These are phyloP conservation scores for Chrysolina americana DNA, from an alignment of 2,888 invertebrate species.

Conservation along the genomic window DNA sequence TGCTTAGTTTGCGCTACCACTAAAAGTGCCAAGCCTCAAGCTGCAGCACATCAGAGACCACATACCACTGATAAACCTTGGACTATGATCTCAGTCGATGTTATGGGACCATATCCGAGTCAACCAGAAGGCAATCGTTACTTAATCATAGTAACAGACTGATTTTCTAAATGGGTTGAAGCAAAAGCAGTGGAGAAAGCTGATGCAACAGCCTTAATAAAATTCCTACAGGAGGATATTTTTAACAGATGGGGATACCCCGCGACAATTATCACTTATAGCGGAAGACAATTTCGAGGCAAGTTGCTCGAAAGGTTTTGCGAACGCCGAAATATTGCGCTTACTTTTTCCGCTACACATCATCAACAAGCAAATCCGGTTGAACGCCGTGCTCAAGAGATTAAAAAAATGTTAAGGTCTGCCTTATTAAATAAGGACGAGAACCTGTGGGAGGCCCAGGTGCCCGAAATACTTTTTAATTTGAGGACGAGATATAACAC, in stretches of 20 bases:
- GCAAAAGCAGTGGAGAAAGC: background rate
- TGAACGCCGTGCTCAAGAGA: no score
- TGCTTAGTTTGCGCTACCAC: background rate
- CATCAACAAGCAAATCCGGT: no score
- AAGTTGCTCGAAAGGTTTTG: background rate
- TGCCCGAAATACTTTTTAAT: no score
- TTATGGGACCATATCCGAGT: slow-evolving; percentile 1
- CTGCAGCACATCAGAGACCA: background rate
- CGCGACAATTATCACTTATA: background rate
- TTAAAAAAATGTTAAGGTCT: no score
- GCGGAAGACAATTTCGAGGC: background rate
- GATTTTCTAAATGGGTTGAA: background rate
- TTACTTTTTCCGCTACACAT: no score
- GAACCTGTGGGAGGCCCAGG: no score
- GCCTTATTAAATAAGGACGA: no score
- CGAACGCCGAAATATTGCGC: no score
- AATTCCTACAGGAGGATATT: background rate
- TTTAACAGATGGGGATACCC: no score
- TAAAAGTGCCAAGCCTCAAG: background rate
- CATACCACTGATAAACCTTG: background rate
- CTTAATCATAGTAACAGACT: background rate
- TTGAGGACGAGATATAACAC: background rate
- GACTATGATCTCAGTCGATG: background rate
- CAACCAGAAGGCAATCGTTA: background rate
- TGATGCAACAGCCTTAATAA: background rate